Base-by-base conservation (phyloP, 1,140 invertebrate genomes). In the Mylabris phalerata region DNA sequence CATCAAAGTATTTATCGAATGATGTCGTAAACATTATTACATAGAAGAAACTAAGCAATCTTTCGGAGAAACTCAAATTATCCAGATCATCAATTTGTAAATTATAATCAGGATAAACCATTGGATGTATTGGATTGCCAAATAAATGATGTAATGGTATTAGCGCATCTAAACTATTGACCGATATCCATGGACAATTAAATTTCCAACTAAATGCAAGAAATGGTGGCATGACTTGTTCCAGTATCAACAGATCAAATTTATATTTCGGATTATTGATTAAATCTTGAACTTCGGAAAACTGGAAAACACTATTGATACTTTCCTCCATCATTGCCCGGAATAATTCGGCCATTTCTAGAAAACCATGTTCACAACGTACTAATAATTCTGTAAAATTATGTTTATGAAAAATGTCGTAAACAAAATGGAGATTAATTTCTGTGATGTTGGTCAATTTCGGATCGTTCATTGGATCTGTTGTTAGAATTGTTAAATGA, bases 401-500 rank as follows among this genome's bases (percentile, higher is more conserved):
- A 3, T n/a, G 9, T 42, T 42, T 11, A 42, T 42, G 5, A n/a
- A 6, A 9, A 9, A 42, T 42, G 3, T 42, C 41, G 50, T 59
- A 49, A 10, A 48, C n/a, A 4, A 4, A 11, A 47, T 47, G 45
- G n/a, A 24, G 4, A 24, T 19, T 24, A 5, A 47, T 24, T 47
- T 47, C 45, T 9, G 26, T 47, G 19, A 63, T 46, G 26, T 60
- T 60, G 24, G 50, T 66, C 7, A 70, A 48, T 5, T 51, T 59
- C 2, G 57, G 48, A 11, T 69, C 57, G 7, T 67, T 68, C 7
- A 72, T 55, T 0, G 75, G 75, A 50, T 69, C 41, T 3, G 68
- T 59, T 0, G 77, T 78, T 3, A 78, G 57, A 0, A 76, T 50
- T 0, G 76, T 73, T 0, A 81, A 45, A 32, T 80, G 57, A 47